These are phyloP conservation scores for Blastomussa wellsi DNA, from an alignment of 92 coral and sea anemone species.

Conservation along the genomic window DNA sequence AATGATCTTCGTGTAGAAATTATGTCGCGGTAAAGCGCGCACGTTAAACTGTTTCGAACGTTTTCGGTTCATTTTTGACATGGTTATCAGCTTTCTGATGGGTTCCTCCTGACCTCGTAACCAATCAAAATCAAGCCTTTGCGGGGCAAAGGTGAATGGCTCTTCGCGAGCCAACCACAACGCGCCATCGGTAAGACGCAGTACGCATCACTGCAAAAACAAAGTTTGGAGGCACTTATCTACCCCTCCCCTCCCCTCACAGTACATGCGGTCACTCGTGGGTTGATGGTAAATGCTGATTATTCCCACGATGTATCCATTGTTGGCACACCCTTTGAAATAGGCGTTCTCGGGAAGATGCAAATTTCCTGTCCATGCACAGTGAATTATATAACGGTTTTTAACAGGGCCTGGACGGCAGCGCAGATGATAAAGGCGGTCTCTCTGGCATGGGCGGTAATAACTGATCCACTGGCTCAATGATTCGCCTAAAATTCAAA, in stretches of 20 bases:
- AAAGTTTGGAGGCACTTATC: background rate
- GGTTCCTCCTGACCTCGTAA: too few relatives aligned
- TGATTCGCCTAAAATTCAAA: background rate
- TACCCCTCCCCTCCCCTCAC: background rate
- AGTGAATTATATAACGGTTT: background rate
- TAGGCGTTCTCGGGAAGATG: background rate
- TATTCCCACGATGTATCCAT: background rate
- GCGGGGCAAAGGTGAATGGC: too few relatives aligned
- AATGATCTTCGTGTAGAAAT: too few relatives aligned
- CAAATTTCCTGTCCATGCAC: background rate
- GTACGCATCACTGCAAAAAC: background rate
- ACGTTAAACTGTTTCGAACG: too few relatives aligned
- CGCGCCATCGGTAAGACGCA: background rate
- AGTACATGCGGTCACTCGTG: background rate
- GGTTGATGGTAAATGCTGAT: background rate
- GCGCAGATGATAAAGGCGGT: background rate
- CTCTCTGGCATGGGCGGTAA: background rate
- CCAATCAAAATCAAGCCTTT: too few relatives aligned
- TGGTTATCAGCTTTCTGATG: too few relatives aligned
- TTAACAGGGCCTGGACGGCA: background rate
- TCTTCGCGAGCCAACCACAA: too few relatives aligned
- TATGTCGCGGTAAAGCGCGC: too few relatives aligned
- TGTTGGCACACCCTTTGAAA: background rate
- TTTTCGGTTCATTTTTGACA: too few relatives aligned
- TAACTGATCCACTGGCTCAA: background rate